A percentile compares a stretch with the other conserved stretches of the same genome.
Evolutionary conservation across 1,140 invertebrate genomes (phyloP).

Genomic region (Euura saliciscinereae): DNA sequence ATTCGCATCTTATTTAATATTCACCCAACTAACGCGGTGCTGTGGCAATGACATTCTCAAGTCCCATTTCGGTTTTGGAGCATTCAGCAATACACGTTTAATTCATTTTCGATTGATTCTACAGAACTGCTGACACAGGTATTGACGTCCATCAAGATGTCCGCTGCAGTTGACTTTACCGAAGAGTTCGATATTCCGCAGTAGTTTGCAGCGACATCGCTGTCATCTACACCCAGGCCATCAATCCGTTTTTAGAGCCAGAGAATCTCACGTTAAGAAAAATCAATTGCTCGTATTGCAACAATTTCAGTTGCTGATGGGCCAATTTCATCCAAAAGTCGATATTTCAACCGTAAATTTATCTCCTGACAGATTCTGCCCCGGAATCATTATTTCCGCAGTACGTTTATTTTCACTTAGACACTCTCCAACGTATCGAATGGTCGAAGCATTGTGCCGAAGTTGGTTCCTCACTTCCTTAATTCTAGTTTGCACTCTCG

Average conservation of each 20-base stretch:
- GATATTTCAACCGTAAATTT: too few species aligned
- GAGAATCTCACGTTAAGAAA: too few species aligned
- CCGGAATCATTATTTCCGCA: too few species aligned
- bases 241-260: not conserved
- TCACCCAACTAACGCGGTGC: not conserved
- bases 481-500: not conserved
- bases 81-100: constrained; percentile 6
- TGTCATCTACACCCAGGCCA: not conserved
- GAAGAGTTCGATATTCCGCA: not conserved
- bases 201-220: not conserved
- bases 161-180: not conserved
- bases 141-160: not conserved
- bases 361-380: too few species aligned
- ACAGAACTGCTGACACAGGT: not conserved
- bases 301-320: too few species aligned
- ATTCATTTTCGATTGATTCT: not conserved
- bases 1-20: too few species aligned
- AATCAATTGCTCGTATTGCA: too few species aligned
- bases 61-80: not conserved
- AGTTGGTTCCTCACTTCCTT: not conserved
- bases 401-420: too few species aligned
- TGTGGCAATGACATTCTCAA: not conserved
- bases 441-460: not conserved
- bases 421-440: too few species aligned
- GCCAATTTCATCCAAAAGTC: too few species aligned